phyloP scores from a whole-genome alignment of 2,113 vertebrate genomes.

The Megaceryle maxima region DNA sequence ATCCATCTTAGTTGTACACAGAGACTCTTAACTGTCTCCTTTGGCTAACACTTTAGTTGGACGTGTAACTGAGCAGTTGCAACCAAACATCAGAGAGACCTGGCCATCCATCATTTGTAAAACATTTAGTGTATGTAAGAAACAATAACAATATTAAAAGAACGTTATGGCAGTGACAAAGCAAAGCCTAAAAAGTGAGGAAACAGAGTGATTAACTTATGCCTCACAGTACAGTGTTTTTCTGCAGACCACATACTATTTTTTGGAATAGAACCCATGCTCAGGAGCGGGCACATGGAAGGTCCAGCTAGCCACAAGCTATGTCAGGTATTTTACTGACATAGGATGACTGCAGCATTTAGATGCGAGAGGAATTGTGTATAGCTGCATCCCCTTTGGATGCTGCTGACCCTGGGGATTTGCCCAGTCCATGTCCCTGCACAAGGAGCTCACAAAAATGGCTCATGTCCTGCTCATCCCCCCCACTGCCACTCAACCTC shows the following conservation, averaged over 20 bases:
- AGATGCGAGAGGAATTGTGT: not conserved
- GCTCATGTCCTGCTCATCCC: not conserved
- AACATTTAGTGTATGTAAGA: not conserved
- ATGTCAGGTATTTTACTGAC: not conserved
- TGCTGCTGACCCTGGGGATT: not conserved
- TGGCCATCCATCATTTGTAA: not conserved
- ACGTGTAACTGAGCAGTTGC: not conserved
- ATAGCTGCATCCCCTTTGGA: not conserved
- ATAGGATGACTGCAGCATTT: not conserved
- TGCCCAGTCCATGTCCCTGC: not conserved
- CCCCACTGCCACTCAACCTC: not conserved
- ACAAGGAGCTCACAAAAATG: slow-evolving; percentile 38
- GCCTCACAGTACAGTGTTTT: not conserved
- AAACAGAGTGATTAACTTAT: slow-evolving; percentile 23
- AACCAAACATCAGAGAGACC: slow-evolving; percentile 39
- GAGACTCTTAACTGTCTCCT: not conserved
- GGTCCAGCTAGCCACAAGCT: not conserved
- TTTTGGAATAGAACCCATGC: slow-evolving; percentile 44
- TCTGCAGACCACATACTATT: not conserved
- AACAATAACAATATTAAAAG: slow-evolving; percentile 54
- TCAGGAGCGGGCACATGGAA: not conserved
- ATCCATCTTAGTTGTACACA: not conserved
- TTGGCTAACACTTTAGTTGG: not conserved
- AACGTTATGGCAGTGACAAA: slow-evolving; percentile 25
- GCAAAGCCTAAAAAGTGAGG: slow-evolving; percentile 29